These are phyloP conservation scores for Maniola jurtina DNA, from an alignment of 1,140 invertebrate genomes.

Conservation along the genomic window DNA sequence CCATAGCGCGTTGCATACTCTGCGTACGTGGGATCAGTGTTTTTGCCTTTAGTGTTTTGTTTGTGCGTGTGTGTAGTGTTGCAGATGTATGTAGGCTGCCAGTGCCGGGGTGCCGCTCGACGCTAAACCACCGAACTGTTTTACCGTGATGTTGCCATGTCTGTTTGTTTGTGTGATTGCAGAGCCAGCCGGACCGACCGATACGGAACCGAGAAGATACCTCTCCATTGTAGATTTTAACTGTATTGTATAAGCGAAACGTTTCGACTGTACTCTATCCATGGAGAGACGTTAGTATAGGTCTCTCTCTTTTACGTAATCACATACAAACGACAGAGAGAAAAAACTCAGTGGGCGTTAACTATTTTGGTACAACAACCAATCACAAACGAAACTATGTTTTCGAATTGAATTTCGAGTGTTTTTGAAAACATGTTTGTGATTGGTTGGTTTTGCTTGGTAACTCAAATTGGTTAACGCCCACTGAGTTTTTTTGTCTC, in stretches of 20 bases:
- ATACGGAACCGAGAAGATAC: constrained; percentile 44
- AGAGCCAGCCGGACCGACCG: constrained; percentile 46
- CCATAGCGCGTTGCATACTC: too few relatives aligned
- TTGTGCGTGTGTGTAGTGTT: constrained; percentile 72
- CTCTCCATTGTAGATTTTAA: constrained; percentile 57
- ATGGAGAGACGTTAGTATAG: too few relatives aligned
- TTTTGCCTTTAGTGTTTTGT: constrained; percentile 9
- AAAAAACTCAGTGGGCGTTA: too few relatives aligned
- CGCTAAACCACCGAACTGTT: constrained; percentile 39
- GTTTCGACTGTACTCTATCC: constrained; percentile 18
- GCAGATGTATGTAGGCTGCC: constrained; percentile 63
- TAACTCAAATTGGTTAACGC: too few relatives aligned
- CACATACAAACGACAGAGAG: too few relatives aligned
- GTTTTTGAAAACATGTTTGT: too few relatives aligned
- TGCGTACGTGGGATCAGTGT: background rate
- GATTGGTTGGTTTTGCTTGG: too few relatives aligned
- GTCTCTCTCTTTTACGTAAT: too few relatives aligned
- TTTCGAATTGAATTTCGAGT: too few relatives aligned
- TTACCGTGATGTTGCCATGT: constrained; percentile 65
- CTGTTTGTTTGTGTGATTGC: constrained; percentile 70
- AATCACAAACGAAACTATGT: too few relatives aligned
- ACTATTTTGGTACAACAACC: too few relatives aligned
- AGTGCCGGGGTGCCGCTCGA: constrained; percentile 54
- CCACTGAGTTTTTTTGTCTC: too few relatives aligned
- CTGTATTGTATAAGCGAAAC: constrained; percentile 40